These are phyloP conservation scores for Anniella stebbinsi DNA, from an alignment of 2,797 vertebrate genomes.

Conservation along the genomic window DNA sequence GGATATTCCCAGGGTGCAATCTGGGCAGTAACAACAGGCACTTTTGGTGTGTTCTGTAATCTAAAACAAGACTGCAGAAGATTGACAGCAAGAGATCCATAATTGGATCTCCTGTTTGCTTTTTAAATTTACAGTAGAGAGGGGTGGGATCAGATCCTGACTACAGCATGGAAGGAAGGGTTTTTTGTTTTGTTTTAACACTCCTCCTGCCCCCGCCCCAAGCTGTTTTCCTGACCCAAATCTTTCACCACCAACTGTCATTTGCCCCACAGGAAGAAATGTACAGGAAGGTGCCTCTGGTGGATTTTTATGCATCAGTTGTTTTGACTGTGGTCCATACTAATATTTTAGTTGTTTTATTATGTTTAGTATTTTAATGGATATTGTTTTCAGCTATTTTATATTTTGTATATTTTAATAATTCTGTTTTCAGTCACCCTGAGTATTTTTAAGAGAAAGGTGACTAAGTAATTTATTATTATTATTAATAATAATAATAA, in stretches of 20 bases:
- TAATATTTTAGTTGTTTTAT: no score
- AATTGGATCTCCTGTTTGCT: background rate
- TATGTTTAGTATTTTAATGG: no score
- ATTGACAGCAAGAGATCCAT: background rate
- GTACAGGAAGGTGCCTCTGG: no score
- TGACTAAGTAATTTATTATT: no score
- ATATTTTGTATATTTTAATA: no score
- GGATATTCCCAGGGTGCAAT: background rate
- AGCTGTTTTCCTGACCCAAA: background rate
- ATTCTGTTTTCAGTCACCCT: no score
- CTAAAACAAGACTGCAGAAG: background rate
- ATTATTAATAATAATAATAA: no score
- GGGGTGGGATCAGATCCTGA: background rate
- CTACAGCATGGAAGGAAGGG: background rate
- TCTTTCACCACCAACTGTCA: background rate
- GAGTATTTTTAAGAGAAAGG: no score
- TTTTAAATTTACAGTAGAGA: background rate
- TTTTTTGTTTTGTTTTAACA: background rate
- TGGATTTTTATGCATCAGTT: no score
- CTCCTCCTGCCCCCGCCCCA: background rate
- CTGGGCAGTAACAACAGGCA: background rate
- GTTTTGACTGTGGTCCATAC: no score
- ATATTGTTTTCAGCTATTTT: no score
- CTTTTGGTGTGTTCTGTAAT: background rate
- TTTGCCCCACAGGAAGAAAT: background rate